phyloP scores from a whole-genome alignment of 2,113 vertebrate genomes.

The Setophaga petechia region DNA sequence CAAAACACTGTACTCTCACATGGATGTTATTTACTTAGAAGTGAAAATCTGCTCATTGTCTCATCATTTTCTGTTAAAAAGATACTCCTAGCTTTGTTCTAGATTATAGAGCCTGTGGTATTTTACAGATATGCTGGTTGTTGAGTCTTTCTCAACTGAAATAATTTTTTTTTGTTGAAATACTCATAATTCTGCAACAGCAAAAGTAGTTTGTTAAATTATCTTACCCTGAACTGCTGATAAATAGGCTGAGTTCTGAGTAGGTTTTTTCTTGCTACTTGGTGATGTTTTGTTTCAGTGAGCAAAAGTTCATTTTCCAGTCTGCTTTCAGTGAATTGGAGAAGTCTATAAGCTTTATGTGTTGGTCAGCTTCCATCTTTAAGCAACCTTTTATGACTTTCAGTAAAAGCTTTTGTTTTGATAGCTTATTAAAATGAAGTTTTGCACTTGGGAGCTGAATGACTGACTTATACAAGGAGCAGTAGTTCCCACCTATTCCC shows the following conservation, averaged over 20 bases:
- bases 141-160: background rate
- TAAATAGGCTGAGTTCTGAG: background rate
- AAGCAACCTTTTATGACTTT: background rate
- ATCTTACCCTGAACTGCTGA: background rate
- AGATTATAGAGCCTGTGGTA: background rate
- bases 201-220: background rate
- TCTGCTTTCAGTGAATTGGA: background rate
- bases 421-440: background rate
- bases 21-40: background rate
- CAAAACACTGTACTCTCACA: background rate
- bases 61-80: background rate
- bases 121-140: background rate
- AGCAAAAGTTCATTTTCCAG: background rate
- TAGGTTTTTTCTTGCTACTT: background rate
- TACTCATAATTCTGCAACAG: background rate
- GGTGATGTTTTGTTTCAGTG: background rate
- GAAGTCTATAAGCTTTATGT: background rate
- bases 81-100: background rate
- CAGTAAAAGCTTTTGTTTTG: background rate
- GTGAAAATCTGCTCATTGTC: background rate
- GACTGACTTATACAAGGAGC: background rate
- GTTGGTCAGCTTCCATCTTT: background rate
- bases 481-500: background rate
- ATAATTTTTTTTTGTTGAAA: background rate
- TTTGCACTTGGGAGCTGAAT: background rate